Percentiles rank a stretch among this genome's conserved stretches.
These are phyloP conservation scores for Ophraella communa DNA, from an alignment of 2,888 invertebrate genomes.

Conservation along the genomic window DNA sequence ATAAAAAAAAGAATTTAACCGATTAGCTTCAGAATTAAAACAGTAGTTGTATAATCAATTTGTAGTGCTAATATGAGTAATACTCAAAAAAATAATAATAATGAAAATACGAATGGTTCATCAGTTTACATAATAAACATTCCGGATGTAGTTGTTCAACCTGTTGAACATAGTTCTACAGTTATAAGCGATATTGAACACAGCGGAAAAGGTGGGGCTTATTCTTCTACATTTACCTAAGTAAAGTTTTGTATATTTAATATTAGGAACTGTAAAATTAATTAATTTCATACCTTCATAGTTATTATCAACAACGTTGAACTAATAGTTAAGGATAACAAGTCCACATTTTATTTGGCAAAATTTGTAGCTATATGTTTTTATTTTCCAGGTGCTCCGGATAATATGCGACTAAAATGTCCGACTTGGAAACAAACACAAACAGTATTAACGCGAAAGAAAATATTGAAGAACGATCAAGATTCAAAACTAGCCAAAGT, in stretches of 20 bases:
- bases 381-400: slow-evolving; percentile 32
- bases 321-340: no score
- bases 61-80: no score
- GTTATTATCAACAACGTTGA: not conserved
- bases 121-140: not conserved
- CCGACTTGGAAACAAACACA: slow-evolving; percentile 47
- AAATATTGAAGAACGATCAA: slow-evolving; percentile 57
- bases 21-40: no score
- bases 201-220: no score
- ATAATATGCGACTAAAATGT: slow-evolving; percentile 40
- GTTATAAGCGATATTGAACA: no score
- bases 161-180: not conserved
- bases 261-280: no score
- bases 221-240: no score
- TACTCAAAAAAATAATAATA: not conserved
- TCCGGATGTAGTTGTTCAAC: not conserved
- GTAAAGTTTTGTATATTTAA: no score
- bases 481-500: slow-evolving; percentile 71
- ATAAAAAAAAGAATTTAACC: not conserved
- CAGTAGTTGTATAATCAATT: not conserved
- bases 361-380: no score
- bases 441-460: slow-evolving; percentile 57
- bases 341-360: no score
- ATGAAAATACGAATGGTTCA: not conserved
- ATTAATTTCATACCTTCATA: no score